phyloP scores from a whole-genome alignment of 2,797 vertebrate species.

The Mus caroli region DNA sequence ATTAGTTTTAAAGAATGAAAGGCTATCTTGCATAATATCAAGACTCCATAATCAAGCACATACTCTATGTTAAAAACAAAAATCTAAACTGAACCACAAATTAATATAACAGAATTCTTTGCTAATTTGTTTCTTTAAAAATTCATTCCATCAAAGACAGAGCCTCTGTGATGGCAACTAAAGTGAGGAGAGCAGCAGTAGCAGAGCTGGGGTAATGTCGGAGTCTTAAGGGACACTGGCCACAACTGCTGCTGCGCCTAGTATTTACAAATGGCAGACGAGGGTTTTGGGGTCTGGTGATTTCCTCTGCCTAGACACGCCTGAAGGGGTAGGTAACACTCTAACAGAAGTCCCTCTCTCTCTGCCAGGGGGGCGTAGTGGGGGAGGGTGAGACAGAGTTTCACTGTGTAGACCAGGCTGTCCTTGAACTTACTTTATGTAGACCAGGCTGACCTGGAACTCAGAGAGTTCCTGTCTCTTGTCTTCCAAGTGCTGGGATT shows the following conservation, averaged over 20 bases:
- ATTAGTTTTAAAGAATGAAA: constrained; percentile 70
- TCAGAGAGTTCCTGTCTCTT: background rate
- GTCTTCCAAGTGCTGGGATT: background rate
- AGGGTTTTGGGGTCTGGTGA: background rate
- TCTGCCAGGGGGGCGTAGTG: too few species aligned
- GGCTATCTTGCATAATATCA: background rate
- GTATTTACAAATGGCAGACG: background rate
- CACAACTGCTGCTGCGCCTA: background rate
- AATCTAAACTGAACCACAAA: constrained; percentile 57
- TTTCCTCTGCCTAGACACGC: background rate
- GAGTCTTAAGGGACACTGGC: background rate
- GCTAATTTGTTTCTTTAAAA: constrained; percentile 46
- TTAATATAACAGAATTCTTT: constrained; percentile 33
- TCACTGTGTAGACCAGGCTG: background rate
- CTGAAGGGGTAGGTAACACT: background rate
- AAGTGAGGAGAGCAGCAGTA: background rate
- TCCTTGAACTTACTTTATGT: background rate
- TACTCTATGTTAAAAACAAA: constrained; percentile 18
- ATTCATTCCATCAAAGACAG: background rate
- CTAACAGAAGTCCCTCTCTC: background rate
- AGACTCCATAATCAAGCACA: constrained; percentile 59
- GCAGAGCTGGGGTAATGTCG: background rate
- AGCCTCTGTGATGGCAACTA: background rate
- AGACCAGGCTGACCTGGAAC: background rate
- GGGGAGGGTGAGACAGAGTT: background rate